These are phyloP conservation scores for Leptocoma aspasia DNA, from an alignment of 2,113 vertebrate species.

Conservation along the genomic window DNA sequence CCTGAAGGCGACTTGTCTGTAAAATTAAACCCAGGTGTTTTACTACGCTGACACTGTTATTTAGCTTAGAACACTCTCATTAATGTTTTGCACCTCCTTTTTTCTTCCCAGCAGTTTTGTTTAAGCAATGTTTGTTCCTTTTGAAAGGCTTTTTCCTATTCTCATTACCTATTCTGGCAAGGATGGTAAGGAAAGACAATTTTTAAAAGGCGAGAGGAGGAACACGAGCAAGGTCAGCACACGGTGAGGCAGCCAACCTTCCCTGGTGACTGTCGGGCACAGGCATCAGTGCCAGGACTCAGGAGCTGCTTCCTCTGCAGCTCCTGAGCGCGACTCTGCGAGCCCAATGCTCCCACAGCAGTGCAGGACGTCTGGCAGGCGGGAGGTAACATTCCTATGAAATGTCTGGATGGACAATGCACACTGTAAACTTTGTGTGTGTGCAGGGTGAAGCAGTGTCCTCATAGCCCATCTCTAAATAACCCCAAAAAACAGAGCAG, in stretches of 20 bases:
- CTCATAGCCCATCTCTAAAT: not conserved
- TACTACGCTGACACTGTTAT: not conserved
- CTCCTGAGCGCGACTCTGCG: accelerated
- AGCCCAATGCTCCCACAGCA: not conserved
- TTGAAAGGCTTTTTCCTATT: not conserved
- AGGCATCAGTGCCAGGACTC: not conserved
- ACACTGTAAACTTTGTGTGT: accelerated
- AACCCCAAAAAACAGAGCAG: not conserved
- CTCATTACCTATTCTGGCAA: not conserved
- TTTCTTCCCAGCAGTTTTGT: not conserved
- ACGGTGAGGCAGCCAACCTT: not conserved
- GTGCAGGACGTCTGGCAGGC: accelerated
- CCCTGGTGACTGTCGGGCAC: not conserved
- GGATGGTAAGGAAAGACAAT: not conserved
- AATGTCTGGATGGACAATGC: not conserved
- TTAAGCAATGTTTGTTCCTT: not conserved
- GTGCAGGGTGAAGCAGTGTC: not conserved
- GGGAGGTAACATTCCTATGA: not conserved
- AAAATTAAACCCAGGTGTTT: not conserved
- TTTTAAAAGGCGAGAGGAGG: not conserved
- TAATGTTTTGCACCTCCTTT: not conserved
- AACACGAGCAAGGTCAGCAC: accelerated
- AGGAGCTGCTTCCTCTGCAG: not conserved
- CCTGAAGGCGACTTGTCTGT: not conserved
- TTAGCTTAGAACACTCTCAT: not conserved